A percentile compares a stretch with the other conserved stretches of the same genome.
Evolutionary conservation across 1,140 invertebrate genomes (phyloP).

Genomic region (Drosophila quadrilineata): DNA sequence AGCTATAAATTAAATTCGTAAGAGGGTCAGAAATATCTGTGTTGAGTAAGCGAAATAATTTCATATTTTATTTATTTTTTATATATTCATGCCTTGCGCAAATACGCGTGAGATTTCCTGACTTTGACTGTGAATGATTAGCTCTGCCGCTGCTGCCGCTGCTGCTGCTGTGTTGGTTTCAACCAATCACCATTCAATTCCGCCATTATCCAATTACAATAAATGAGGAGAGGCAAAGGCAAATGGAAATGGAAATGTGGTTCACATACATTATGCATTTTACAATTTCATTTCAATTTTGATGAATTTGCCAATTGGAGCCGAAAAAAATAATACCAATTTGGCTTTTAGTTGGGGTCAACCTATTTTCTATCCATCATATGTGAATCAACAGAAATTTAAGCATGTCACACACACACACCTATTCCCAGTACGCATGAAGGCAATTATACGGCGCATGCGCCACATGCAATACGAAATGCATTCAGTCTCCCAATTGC

Average conservation of each 20-base stretch:
- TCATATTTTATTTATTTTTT: neutral
- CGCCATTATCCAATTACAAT: constrained; percentile 41
- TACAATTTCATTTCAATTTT: constrained; percentile 40
- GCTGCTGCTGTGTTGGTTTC: constrained; percentile 3
- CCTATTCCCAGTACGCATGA: constrained; percentile 26
- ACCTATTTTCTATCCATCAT: constrained; percentile 4
- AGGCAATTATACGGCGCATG: constrained; percentile 68
- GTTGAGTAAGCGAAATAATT: constrained; percentile 17
- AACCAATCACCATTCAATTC: constrained; percentile 35
- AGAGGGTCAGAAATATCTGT: neutral
- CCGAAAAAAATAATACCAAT: constrained; percentile 47
- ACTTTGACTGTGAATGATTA: constrained; percentile 37
- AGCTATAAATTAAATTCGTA: constrained; percentile 13
- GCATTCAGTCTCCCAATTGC: constrained; percentile 56
- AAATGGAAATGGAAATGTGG: constrained; percentile 41
- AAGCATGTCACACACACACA: constrained; percentile 28
- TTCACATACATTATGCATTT: constrained; percentile 36
- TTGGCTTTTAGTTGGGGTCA: constrained; percentile 27
- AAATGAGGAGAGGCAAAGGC: constrained; percentile 9
- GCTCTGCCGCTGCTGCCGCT: too few relatives aligned
- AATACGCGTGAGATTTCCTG: constrained; percentile 18
- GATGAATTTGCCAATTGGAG: constrained; percentile 69
- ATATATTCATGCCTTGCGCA: neutral
- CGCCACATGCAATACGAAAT: constrained; percentile 53
- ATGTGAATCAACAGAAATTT: constrained; percentile 3